Evolutionary conservation across 2,888 invertebrate species (phyloP).

Genomic region (Heliconius erato): DNA sequence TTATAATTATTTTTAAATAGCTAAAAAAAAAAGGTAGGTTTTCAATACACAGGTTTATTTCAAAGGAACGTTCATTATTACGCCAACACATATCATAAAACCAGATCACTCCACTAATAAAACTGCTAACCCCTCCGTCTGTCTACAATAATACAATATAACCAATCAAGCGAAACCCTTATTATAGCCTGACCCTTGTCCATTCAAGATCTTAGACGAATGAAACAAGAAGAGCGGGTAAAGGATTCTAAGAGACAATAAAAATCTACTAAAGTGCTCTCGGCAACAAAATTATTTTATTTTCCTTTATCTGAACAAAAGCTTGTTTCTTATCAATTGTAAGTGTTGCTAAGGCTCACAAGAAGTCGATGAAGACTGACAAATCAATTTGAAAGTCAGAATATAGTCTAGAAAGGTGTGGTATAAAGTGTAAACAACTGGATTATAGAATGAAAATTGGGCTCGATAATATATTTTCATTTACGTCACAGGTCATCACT

Average conservation of each 20-base stretch:
- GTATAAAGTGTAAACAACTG: slow-evolving; percentile 27
- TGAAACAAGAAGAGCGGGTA: slow-evolving; percentile 48
- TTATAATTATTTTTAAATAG: no score
- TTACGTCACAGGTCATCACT: not conserved
- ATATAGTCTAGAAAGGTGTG: not conserved
- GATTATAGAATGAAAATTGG: slow-evolving; percentile 18
- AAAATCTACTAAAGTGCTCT: slow-evolving; percentile 50
- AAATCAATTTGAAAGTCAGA: slow-evolving; percentile 39
- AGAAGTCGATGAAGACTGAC: slow-evolving; percentile 39
- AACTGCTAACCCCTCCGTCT: slow-evolving; percentile 64
- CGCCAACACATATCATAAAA: slow-evolving; percentile 76
- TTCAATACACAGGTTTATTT: slow-evolving; percentile 23
- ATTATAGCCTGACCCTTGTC: slow-evolving; percentile 64
- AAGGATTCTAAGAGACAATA: slow-evolving; percentile 51
- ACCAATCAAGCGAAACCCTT: slow-evolving; percentile 64
- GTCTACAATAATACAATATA: slow-evolving; percentile 66
- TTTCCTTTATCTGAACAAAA: slow-evolving; percentile 57
- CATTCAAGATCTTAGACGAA: slow-evolving; percentile 52
- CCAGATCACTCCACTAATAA: slow-evolving; percentile 74
- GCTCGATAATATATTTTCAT: not conserved
- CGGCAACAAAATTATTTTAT: slow-evolving; percentile 55
- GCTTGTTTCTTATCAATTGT: slow-evolving; percentile 64
- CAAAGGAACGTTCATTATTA: slow-evolving; percentile 60
- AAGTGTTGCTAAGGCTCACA: slow-evolving; percentile 47
- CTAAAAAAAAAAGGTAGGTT: not conserved